Evolutionary conservation across 2,888 invertebrate genomes (phyloP).

Genomic region (Zeuzera pyrina): DNA sequence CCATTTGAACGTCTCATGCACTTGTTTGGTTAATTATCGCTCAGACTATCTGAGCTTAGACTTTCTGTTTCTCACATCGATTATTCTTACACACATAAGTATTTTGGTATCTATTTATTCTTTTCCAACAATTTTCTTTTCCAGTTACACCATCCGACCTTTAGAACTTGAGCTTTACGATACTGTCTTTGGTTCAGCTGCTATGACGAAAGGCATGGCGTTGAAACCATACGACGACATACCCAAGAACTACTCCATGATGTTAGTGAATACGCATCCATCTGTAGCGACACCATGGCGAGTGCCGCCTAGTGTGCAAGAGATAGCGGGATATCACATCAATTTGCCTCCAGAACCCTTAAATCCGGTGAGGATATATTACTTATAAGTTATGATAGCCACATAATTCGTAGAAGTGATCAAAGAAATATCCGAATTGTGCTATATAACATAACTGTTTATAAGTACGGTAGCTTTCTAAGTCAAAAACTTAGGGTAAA

Average conservation of each 20-base stretch:
- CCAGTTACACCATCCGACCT: constrained; percentile 5
- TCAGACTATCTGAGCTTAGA: too few relatives aligned
- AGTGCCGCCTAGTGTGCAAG: constrained; percentile 11
- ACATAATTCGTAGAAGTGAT: too few relatives aligned
- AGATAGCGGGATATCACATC: constrained; percentile 13
- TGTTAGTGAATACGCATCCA: constrained; percentile 12
- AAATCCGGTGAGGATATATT: constrained; percentile 5
- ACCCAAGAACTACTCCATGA: constrained; percentile 9
- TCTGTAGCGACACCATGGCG: constrained; percentile 9
- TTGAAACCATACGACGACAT: constrained; percentile 7
- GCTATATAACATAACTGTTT: not conserved
- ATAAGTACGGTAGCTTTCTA: not conserved
- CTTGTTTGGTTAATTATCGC: too few relatives aligned
- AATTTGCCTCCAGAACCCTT: constrained; percentile 7
- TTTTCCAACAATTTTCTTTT: not conserved
- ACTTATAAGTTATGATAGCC: too few relatives aligned
- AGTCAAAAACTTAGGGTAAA: not conserved
- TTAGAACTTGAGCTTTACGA: constrained; percentile 10
- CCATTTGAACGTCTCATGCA: too few relatives aligned
- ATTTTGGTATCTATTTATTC: too few relatives aligned
- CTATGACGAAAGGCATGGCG: constrained; percentile 7
- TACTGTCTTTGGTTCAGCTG: constrained; percentile 8
- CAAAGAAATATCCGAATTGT: too few relatives aligned
- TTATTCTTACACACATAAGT: too few relatives aligned
- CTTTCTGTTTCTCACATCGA: too few relatives aligned